Evolutionary conservation across 2,888 invertebrate species (phyloP).

Genomic region (Zele albiditarsus): DNA sequence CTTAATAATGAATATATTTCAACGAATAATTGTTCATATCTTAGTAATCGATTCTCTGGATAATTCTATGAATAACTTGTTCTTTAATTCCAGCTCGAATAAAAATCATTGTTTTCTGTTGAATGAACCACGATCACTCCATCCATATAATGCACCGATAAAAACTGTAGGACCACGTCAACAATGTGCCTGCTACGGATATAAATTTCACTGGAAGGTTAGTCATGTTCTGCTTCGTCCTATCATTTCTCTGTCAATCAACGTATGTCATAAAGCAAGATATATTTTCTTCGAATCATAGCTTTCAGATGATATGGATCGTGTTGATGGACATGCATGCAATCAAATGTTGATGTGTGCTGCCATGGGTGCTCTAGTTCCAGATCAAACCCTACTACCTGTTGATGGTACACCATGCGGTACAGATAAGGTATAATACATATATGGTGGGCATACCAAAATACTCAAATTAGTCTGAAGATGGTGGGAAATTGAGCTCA

Average conservation of each 20-base stretch:
- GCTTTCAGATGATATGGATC: not conserved
- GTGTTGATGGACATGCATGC: not conserved
- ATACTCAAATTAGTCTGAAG: too few species aligned
- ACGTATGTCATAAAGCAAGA: not conserved
- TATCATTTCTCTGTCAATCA: not conserved
- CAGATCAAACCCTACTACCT: not conserved
- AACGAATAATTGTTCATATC: too few species aligned
- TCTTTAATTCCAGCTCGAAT: too few species aligned
- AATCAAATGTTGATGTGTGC: not conserved
- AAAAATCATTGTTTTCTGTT: not conserved
- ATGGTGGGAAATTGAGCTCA: too few species aligned
- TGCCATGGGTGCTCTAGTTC: not conserved
- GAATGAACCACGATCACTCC: not conserved
- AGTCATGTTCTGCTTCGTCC: not conserved
- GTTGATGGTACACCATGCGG: slow-evolving; percentile 3
- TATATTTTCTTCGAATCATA: not conserved
- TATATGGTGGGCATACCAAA: too few species aligned
- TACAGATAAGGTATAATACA: not conserved
- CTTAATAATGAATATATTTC: not conserved
- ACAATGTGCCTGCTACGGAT: not conserved
- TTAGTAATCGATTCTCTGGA: too few species aligned
- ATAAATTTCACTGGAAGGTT: not conserved
- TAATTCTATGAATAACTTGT: too few species aligned
- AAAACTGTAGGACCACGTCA: not conserved
- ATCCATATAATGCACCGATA: not conserved